Evolutionary conservation across 2,888 invertebrate genomes (phyloP).

Genomic region (Callimorpha dominula): DNA sequence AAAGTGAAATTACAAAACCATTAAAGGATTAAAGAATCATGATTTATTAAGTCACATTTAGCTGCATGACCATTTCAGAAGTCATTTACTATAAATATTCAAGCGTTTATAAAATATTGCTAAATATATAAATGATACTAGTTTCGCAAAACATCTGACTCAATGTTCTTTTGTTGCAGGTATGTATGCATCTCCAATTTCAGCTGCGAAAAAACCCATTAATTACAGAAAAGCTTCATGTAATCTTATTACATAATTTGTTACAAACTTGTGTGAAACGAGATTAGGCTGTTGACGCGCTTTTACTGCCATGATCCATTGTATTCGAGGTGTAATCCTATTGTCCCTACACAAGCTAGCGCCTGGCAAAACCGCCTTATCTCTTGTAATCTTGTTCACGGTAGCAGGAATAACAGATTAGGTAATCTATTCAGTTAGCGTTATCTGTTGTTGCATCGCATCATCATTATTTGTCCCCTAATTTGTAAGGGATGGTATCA

Average conservation of each 20-base stretch:
- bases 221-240: conserved; percentile 56
- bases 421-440: conserved; percentile 47
- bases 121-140: background rate
- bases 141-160: conserved; percentile 16
- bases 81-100: background rate
- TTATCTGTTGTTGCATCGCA: conserved; percentile 44
- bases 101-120: background rate
- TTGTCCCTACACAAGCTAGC: conserved; percentile 68
- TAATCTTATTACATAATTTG: conserved; percentile 77
- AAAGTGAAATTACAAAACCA: conserved; percentile 1
- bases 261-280: conserved; percentile 69
- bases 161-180: conserved; percentile 59
- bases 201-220: conserved; percentile 48
- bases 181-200: conserved; percentile 64
- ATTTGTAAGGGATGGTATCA: conserved; percentile 49
- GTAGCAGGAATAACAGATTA: conserved; percentile 53
- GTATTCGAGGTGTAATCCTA: conserved; percentile 72
- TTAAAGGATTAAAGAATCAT: conserved; percentile 10
- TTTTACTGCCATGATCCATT: conserved; percentile 67
- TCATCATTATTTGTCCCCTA: conserved; percentile 29
- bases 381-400: conserved; percentile 54
- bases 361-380: conserved; percentile 66
- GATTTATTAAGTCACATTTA: background rate
- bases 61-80: background rate
- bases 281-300: conserved; percentile 71